Evolutionary conservation across 2,888 invertebrate genomes (phyloP).

Genomic region (Panzeria rudis): DNA sequence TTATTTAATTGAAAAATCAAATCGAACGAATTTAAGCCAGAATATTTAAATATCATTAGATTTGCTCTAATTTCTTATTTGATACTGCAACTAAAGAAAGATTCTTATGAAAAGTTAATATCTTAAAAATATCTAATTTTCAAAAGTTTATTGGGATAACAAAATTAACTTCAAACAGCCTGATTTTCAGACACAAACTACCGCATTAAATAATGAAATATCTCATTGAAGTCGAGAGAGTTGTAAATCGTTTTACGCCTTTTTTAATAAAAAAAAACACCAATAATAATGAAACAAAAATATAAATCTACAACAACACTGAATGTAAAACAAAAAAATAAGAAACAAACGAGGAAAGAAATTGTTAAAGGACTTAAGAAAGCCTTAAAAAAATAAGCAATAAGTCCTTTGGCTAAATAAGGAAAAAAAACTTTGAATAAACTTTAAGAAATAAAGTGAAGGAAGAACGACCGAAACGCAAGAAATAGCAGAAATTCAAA

Average conservation of each 20-base stretch:
- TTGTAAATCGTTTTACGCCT: slow-evolving; percentile 69
- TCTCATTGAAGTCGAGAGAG: slow-evolving; percentile 54
- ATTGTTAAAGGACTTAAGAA: slow-evolving; percentile 39
- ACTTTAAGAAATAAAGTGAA: slow-evolving; percentile 15
- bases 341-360: slow-evolving; percentile 36
- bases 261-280: slow-evolving; percentile 42
- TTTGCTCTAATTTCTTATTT: not conserved
- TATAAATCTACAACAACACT: slow-evolving; percentile 25
- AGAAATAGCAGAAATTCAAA: slow-evolving; percentile 26
- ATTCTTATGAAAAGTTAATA: not conserved
- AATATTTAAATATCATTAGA: no score
- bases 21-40: no score
- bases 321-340: slow-evolving; percentile 26
- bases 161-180: not conserved
- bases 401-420: slow-evolving; percentile 48
- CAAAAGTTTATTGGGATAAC: slow-evolving; percentile 11
- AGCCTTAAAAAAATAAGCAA: slow-evolving; percentile 19
- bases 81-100: not conserved
- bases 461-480: slow-evolving; percentile 3
- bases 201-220: slow-evolving; percentile 42
- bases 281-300: slow-evolving; percentile 39
- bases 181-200: not conserved
- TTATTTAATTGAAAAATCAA: no score
- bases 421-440: slow-evolving; percentile 21
- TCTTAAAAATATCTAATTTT: not conserved